phyloP scores from a whole-genome alignment of 2,888 invertebrate genomes.

The Scaeva pyrastri region DNA sequence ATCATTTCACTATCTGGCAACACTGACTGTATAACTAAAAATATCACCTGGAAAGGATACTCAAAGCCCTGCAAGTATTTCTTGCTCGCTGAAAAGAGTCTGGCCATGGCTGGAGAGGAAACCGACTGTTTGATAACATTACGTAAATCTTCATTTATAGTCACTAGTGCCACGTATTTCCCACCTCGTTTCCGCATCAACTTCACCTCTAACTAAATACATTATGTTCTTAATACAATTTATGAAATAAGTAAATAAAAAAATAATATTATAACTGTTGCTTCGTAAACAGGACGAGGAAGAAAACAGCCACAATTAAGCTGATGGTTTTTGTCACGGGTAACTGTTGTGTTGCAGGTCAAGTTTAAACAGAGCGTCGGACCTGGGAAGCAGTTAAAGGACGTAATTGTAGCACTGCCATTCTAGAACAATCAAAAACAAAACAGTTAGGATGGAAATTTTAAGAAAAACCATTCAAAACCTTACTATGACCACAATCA shows the following conservation, averaged over 20 bases:
- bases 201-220: slow-evolving; percentile 21
- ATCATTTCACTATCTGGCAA: neutral
- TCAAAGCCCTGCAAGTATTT: slow-evolving; percentile 24
- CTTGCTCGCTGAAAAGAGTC: slow-evolving; percentile 22
- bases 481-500: slow-evolving; percentile 38
- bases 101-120: slow-evolving; percentile 22
- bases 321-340: slow-evolving; percentile 37
- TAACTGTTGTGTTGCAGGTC: slow-evolving; percentile 26
- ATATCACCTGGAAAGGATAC: slow-evolving; percentile 47
- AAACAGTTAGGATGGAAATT: neutral
- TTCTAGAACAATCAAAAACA: slow-evolving; percentile 20
- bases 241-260: neutral
- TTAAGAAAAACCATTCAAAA: neutral
- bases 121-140: neutral
- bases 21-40: neutral
- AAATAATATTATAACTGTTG: slow-evolving; percentile 31
- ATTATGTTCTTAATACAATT: neutral
- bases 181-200: slow-evolving; percentile 18
- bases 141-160: slow-evolving; percentile 23
- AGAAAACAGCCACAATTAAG: slow-evolving; percentile 54
- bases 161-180: slow-evolving; percentile 27
- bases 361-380: slow-evolving; percentile 38
- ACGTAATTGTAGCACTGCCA: slow-evolving; percentile 38
- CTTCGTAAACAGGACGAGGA: slow-evolving; percentile 37
- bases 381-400: slow-evolving; percentile 36